Conservation (phyloP, 2,797 vertebrate genomes). For the Hirundo rustica region DNA sequence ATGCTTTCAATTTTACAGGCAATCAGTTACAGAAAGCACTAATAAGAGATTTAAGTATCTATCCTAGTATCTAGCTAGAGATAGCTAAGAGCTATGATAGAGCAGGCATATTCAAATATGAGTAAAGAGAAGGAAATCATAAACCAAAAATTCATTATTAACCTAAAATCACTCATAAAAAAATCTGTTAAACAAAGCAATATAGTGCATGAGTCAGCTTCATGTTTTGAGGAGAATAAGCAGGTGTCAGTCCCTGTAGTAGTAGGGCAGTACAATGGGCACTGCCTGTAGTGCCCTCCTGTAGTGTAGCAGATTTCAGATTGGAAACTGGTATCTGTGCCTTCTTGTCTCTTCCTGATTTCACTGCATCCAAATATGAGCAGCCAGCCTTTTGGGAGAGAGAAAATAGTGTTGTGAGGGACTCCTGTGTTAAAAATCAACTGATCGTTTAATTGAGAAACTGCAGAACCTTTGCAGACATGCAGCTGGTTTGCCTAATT, state of each 20-base stretch:
- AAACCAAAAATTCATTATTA: background rate
- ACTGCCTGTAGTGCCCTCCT: background rate
- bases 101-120: background rate
- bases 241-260: background rate
- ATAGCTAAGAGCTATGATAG: background rate
- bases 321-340: background rate
- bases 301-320: background rate
- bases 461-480: background rate
- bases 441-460: background rate
- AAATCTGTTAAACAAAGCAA: background rate
- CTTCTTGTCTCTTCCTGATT: background rate
- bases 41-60: background rate
- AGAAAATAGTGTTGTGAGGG: background rate
- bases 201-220: background rate
- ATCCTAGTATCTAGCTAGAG: background rate
- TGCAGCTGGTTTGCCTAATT: background rate
- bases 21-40: background rate
- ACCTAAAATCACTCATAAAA: background rate
- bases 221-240: background rate
- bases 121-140: background rate
- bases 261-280: fast-evolving
- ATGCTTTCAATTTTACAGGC: background rate
- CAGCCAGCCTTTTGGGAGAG: background rate
- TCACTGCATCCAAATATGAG: background rate
- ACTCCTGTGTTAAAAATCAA: background rate